phyloP scores from a whole-genome alignment of 1,140 invertebrate genomes.

The Proctacanthus coquilletti region DNA sequence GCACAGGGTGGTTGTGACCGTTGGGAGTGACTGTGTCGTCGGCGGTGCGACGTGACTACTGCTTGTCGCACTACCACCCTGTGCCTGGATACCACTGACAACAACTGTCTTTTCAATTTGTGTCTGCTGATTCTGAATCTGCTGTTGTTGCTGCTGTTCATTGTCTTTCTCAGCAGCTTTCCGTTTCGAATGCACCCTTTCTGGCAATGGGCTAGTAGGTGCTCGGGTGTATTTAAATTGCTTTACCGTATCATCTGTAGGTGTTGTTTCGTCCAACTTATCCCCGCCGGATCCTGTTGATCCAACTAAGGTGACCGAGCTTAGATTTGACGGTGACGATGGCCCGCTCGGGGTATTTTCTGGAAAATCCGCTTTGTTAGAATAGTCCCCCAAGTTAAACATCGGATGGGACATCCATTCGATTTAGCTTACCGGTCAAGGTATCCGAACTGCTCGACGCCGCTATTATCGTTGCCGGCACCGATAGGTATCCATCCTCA shows the following conservation, averaged over 20 bases:
- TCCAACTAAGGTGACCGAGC: conserved; percentile 52
- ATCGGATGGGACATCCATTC: background rate
- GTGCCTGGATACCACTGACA: no score
- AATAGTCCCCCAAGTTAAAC: no score
- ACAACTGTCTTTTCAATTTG: conserved; percentile 2
- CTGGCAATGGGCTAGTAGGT: conserved; percentile 6
- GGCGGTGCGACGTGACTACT: background rate
- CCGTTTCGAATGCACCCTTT: conserved; percentile 6
- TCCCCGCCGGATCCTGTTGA: conserved; percentile 30
- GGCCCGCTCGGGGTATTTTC: conserved; percentile 37
- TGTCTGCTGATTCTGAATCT: conserved; percentile 1
- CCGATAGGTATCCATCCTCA: conserved; percentile 2
- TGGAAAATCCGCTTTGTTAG: conserved; percentile 9
- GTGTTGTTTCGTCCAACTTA: conserved; percentile 20
- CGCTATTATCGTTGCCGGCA: conserved; percentile 33
- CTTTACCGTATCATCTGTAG: conserved; percentile 1
- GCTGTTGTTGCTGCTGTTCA: conserved; percentile 1
- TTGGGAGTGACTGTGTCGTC: conserved; percentile 1
- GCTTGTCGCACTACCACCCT: background rate
- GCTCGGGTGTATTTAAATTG: conserved; percentile 5
- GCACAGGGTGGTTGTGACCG: conserved; percentile 3
- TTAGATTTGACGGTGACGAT: conserved; percentile 54
- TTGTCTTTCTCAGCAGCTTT: conserved; percentile 6
- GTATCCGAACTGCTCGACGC: conserved; percentile 59
- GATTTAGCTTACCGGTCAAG: conserved; percentile 42